Evolutionary conservation across 1,140 invertebrate genomes (phyloP).

Genomic region (Phocides pigmalion): DNA sequence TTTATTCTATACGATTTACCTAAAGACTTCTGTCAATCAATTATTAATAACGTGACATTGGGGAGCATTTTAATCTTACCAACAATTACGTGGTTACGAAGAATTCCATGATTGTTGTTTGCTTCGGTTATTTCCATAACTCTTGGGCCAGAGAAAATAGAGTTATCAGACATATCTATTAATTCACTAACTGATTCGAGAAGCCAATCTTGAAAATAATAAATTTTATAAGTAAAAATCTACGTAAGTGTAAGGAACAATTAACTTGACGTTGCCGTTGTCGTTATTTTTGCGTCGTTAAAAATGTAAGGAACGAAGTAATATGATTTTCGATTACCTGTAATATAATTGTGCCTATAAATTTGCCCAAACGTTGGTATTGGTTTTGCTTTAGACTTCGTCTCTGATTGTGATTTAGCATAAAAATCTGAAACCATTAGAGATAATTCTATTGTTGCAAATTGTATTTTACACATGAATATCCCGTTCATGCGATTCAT

Average conservation of each 20-base stretch:
- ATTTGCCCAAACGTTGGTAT: constrained; percentile 55
- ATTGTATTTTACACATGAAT: background rate
- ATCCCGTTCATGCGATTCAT: constrained; percentile 6
- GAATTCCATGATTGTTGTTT: background rate
- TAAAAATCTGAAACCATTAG: constrained; percentile 50
- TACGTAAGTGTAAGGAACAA: no score
- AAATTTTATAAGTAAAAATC: no score
- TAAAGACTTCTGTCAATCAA: no score
- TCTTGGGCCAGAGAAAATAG: constrained; percentile 10
- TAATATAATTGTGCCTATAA: constrained; percentile 39
- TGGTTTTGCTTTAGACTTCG: constrained; percentile 48
- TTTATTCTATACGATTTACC: no score
- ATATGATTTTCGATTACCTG: no score
- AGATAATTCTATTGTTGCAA: background rate
- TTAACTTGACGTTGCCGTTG: no score
- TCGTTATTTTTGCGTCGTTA: no score
- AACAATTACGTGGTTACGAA: constrained; percentile 4
- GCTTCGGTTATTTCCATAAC: constrained; percentile 10
- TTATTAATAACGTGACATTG: no score
- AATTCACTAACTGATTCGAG: constrained; percentile 29
- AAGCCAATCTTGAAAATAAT: constrained; percentile 41
- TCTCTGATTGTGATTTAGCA: constrained; percentile 30
- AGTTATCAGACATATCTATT: constrained; percentile 6
- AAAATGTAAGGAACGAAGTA: no score
- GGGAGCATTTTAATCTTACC: constrained; percentile 2